phyloP scores from a whole-genome alignment of 2,888 invertebrate species.

The Biston stratarius region DNA sequence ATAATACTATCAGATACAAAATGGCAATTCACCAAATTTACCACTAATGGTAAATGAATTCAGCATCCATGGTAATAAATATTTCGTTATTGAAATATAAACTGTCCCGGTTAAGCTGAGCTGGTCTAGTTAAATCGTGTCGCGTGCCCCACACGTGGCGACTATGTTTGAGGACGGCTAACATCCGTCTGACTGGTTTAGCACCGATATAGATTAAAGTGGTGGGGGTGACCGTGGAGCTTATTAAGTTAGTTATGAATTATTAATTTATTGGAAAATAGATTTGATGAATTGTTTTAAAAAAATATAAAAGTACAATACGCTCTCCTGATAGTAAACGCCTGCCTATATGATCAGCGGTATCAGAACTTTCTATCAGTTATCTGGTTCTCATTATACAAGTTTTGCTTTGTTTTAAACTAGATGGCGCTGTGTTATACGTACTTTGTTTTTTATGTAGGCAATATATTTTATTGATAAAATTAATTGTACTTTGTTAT shows the following conservation, averaged over 20 bases:
- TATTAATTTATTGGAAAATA: slow-evolving; percentile 12
- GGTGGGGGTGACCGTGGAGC: slow-evolving; percentile 35
- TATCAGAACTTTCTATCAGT: no score
- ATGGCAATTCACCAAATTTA: neutral
- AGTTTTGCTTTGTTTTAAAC: no score
- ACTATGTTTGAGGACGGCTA: slow-evolving; percentile 36
- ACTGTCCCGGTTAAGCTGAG: slow-evolving; percentile 32
- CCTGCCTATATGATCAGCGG: no score
- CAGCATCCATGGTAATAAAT: slow-evolving; percentile 35
- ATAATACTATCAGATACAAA: neutral
- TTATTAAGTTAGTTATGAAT: slow-evolving; percentile 15
- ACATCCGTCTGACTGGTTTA: slow-evolving; percentile 50
- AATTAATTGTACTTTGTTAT: no score
- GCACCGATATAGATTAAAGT: slow-evolving; percentile 34
- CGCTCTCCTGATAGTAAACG: no score
- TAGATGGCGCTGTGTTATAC: no score
- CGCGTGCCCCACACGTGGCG: slow-evolving; percentile 54
- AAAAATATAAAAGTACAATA: no score
- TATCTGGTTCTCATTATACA: no score
- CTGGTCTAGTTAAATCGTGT: slow-evolving; percentile 49
- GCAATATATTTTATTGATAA: no score
- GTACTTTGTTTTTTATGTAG: no score
- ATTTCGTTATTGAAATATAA: slow-evolving; percentile 43
- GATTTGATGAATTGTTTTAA: no score
- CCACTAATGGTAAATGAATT: slow-evolving; percentile 26